phyloP scores from a whole-genome alignment of 1,140 invertebrate genomes.

The Penaeus chinensis region DNA sequence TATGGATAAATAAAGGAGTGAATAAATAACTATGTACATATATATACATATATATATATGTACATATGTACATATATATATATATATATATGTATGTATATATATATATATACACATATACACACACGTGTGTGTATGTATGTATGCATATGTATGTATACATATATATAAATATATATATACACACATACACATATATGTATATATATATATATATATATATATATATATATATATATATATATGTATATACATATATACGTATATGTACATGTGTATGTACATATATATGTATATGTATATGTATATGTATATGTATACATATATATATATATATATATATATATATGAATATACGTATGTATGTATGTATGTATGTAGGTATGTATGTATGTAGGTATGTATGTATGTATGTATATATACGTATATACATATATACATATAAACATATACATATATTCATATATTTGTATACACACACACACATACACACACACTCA shows the following conservation, averaged over 20 bases:
- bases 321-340: not conserved
- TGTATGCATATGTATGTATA: constrained; percentile 17
- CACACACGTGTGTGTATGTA: not conserved
- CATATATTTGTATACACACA: not conserved
- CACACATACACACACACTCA: not conserved
- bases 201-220: constrained; percentile 10
- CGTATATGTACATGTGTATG: not conserved
- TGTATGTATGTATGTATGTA: not conserved
- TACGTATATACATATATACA: not conserved
- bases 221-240: constrained; percentile 35
- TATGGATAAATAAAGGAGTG: not conserved
- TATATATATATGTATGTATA: not conserved
- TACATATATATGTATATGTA: not conserved
- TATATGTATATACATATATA: constrained; percentile 29
- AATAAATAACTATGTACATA: not conserved
- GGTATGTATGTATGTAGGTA: not conserved
- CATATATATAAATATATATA: constrained; percentile 20
- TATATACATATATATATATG: constrained; percentile 12
- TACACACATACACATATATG: not conserved
- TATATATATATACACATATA: constrained; percentile 1
- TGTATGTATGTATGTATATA: not conserved
- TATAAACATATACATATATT: not conserved
- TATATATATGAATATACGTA: not conserved
- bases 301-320: not conserved
- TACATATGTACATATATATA: not conserved